Percentiles rank a stretch among this genome's conserved stretches.
These are phyloP conservation scores for Brachionus paranguensis DNA, from an alignment of 1,140 invertebrate species.

Conservation along the genomic window DNA sequence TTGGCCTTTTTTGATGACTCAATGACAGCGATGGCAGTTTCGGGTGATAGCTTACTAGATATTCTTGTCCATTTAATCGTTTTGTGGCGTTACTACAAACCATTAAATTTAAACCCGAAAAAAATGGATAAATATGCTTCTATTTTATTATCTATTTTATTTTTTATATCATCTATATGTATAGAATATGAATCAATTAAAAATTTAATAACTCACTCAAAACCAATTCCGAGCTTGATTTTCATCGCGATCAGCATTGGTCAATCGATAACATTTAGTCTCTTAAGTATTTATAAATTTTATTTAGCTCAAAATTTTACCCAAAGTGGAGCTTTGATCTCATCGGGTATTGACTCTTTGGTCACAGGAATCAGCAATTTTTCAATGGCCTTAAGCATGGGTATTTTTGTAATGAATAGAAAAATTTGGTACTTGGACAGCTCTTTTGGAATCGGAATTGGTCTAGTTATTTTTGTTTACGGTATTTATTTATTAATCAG, in stretches of 20 bases:
- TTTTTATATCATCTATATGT: background rate
- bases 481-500: background rate
- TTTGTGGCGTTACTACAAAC: conserved; percentile 6
- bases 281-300: conserved; percentile 31
- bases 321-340: background rate
- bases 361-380: conserved; percentile 15
- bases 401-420: conserved; percentile 16
- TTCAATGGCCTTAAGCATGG: conserved; percentile 34
- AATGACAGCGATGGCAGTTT: conserved; percentile 19
- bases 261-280: conserved; percentile 27
- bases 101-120: background rate
- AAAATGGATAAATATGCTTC: background rate
- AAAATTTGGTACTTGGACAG: conserved; percentile 32
- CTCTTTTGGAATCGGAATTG: conserved; percentile 2
- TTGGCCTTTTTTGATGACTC: conserved; percentile 8
- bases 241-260: background rate
- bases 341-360: conserved; percentile 15
- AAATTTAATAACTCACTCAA: background rate
- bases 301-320: background rate
- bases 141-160: background rate
- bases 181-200: conserved; percentile 18
- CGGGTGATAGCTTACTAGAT: conserved; percentile 5
- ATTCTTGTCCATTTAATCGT: conserved; percentile 12
- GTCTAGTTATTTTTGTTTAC: background rate
- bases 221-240: background rate